These are phyloP conservation scores for Mus musculus DNA, from an alignment of 2,113 vertebrate genomes.

Conservation along the genomic window DNA sequence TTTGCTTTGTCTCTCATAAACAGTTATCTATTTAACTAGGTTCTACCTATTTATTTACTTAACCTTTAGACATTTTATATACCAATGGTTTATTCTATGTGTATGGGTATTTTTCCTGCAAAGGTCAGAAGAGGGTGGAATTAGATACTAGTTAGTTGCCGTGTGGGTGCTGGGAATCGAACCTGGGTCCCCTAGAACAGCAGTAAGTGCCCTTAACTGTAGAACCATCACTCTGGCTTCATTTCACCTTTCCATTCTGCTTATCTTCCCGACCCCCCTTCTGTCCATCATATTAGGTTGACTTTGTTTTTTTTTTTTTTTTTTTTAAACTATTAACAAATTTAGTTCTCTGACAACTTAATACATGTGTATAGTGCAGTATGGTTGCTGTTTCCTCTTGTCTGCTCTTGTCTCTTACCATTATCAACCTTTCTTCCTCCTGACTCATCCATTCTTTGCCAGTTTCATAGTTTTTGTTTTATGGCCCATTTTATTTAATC, in stretches of 20 bases:
- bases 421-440: not conserved
- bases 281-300: not conserved
- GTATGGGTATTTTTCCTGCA: not conserved
- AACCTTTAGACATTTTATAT: not conserved
- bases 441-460: not conserved
- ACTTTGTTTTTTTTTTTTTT: not conserved
- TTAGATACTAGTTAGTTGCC: not conserved
- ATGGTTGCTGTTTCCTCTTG: not conserved
- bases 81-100: not conserved
- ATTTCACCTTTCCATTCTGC: not conserved
- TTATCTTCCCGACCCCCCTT: not conserved
- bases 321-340: not conserved
- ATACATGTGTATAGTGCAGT: not conserved
- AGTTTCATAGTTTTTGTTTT: not conserved
- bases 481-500: no score
- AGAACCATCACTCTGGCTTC: not conserved
- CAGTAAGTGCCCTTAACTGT: not conserved
- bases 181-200: not conserved
- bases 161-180: not conserved
- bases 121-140: not conserved
- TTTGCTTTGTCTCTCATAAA: not conserved
- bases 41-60: not conserved
- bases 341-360: not conserved
- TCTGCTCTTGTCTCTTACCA: not conserved
- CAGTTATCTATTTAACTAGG: not conserved